These are phyloP conservation scores for Drosophila quadrilineata DNA, from an alignment of 1,140 invertebrate genomes.

Conservation along the genomic window DNA sequence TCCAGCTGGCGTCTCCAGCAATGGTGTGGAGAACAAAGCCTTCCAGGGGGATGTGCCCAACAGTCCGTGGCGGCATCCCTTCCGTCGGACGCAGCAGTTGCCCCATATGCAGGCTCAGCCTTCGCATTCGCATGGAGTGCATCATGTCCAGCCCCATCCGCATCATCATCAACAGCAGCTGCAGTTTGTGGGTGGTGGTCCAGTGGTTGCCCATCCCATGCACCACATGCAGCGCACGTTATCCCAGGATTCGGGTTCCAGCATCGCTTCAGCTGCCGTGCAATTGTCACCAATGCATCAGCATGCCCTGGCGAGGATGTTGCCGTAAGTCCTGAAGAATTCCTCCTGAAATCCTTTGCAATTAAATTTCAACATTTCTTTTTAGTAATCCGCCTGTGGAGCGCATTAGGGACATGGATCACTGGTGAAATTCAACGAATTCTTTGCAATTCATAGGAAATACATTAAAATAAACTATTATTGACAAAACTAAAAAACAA, in stretches of 20 bases:
- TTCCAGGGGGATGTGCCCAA: slow-evolving; percentile 85
- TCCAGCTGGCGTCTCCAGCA: slow-evolving; percentile 58
- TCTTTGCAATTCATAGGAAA: neutral
- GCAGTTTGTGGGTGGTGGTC: slow-evolving; percentile 61
- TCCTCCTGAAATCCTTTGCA: neutral
- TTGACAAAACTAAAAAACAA: slow-evolving; percentile 28
- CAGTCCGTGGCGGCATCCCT: slow-evolving; percentile 84
- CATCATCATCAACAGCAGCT: slow-evolving; percentile 67
- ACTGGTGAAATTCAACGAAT: slow-evolving; percentile 66
- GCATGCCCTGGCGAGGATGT: slow-evolving; percentile 74
- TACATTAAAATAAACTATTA: slow-evolving; percentile 6
- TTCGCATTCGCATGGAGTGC: slow-evolving; percentile 4
- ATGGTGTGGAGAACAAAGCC: slow-evolving; percentile 83
- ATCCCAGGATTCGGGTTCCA: slow-evolving; percentile 82
- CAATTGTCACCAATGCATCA: slow-evolving; percentile 78
- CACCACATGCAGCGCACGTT: slow-evolving; percentile 72
- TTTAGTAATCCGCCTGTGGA: slow-evolving; percentile 75
- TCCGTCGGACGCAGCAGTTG: slow-evolving; percentile 73
- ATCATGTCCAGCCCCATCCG: slow-evolving; percentile 32
- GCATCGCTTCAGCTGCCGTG: slow-evolving; percentile 77
- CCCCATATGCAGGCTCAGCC: slow-evolving; percentile 27
- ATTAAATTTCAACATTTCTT: neutral
- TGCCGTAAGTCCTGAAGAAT: slow-evolving; percentile 61
- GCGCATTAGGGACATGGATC: slow-evolving; percentile 76
- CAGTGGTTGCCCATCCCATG: slow-evolving; percentile 55